Evolutionary conservation across 2,113 vertebrate species (phyloP).

Genomic region (Sinocyclocheilus anshuiensis): DNA sequence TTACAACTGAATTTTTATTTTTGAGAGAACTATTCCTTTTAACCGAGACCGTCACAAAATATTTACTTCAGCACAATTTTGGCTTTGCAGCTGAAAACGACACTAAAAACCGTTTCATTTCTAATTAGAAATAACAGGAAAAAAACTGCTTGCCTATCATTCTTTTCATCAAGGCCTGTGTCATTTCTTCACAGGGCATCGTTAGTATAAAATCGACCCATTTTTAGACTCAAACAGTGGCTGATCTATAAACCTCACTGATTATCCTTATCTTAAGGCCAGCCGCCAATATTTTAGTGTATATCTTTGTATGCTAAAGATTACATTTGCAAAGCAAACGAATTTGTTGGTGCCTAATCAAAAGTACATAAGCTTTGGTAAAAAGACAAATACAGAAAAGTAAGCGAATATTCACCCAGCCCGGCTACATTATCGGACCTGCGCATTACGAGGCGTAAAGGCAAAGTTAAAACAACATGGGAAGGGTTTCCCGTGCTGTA

Average conservation of each 20-base stretch:
- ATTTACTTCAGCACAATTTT: neutral
- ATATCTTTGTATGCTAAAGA: neutral
- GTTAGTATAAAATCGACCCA: neutral
- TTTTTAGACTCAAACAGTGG: neutral
- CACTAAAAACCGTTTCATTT: neutral
- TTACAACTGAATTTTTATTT: neutral
- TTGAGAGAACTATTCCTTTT: neutral
- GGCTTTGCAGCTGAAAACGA: neutral
- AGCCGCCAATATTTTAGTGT: neutral
- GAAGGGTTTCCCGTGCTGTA: neutral
- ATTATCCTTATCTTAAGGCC: neutral
- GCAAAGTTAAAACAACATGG: slow-evolving; percentile 14
- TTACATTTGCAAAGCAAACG: slow-evolving; percentile 1
- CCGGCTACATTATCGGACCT: slow-evolving; percentile 33
- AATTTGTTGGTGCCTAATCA: neutral
- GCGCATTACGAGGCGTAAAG: slow-evolving; percentile 20
- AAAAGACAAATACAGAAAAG: slow-evolving; percentile 16
- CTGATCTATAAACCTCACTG: neutral
- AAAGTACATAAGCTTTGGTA: slow-evolving; percentile 52
- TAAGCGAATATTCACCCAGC: neutral
- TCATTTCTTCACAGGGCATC: neutral
- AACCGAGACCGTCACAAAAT: neutral
- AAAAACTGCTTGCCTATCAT: neutral
- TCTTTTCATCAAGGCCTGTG: neutral
- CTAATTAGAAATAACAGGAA: neutral